Evolutionary conservation across 2,888 invertebrate genomes (phyloP).

Genomic region (Trachelus stipa): DNA sequence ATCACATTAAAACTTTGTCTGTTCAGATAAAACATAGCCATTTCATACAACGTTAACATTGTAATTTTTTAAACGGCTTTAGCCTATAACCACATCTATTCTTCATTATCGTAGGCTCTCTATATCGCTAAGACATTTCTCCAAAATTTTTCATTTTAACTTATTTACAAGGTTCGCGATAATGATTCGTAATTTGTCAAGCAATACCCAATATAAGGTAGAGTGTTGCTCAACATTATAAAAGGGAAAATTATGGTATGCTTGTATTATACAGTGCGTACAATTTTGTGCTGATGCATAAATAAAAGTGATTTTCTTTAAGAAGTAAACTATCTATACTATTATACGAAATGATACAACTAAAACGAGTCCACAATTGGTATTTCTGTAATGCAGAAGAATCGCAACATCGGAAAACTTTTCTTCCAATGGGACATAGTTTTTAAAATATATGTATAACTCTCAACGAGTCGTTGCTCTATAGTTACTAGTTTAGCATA

Average conservation of each 20-base stretch:
- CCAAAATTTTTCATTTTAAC: background rate
- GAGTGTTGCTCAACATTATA: background rate
- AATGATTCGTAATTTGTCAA: background rate
- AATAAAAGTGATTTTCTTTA: background rate
- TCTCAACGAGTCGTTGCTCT: background rate
- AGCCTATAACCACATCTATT: background rate
- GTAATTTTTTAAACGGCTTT: background rate
- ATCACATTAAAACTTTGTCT: constrained; percentile 55
- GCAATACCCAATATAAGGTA: background rate
- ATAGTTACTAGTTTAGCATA: background rate
- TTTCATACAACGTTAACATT: constrained; percentile 32
- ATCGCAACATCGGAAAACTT: background rate
- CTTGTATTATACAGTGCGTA: background rate
- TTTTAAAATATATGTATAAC: background rate
- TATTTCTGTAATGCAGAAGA: background rate
- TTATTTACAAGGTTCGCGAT: background rate
- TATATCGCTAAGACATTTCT: background rate
- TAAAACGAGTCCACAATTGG: background rate
- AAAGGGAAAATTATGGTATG: background rate
- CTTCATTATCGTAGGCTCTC: background rate
- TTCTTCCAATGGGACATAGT: background rate
- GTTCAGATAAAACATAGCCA: constrained; percentile 56
- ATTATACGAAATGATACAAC: background rate
- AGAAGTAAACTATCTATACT: background rate
- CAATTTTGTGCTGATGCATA: background rate